Evolutionary conservation across 2,113 vertebrate genomes (phyloP).

Genomic region (Scomber colias): DNA sequence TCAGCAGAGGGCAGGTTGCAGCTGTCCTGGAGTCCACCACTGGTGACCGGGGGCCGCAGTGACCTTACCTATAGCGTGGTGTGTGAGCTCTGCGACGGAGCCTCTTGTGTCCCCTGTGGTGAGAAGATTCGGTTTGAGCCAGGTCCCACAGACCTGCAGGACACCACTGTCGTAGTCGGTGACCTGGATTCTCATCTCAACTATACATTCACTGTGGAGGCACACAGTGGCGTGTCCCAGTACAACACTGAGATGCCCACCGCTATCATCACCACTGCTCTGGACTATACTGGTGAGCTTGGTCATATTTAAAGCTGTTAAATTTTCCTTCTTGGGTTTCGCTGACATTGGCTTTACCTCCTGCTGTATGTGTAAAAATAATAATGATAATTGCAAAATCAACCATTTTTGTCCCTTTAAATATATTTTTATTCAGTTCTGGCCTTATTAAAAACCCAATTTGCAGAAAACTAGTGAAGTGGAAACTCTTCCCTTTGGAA

Average conservation of each 20-base stretch:
- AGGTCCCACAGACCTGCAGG: conserved; percentile 62
- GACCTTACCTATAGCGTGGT: conserved; percentile 89
- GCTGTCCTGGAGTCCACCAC: conserved; percentile 90
- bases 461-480: not conserved
- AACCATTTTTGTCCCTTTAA: too few relatives aligned
- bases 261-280: conserved; percentile 84
- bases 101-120: conserved; percentile 87
- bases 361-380: not conserved
- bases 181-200: conserved; percentile 94
- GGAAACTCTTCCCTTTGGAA: not conserved
- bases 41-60: conserved; percentile 86
- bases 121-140: conserved; percentile 87
- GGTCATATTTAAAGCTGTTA: not conserved
- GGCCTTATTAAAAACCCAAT: too few relatives aligned
- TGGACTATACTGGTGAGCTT: conserved; percentile 91
- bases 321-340: not conserved
- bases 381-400: too few relatives aligned
- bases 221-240: conserved; percentile 89
- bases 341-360: not conserved
- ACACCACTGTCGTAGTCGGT: conserved; percentile 78
- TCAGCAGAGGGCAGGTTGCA: conserved; percentile 87
- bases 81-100: conserved; percentile 89
- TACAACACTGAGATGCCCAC: conserved; percentile 80
- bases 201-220: conserved; percentile 94
- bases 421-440: too few relatives aligned